Evolutionary conservation across 2,113 vertebrate genomes (phyloP), one percentile per base, ranked within the genome.

Genomic region (Trachemys scripta): DNA sequence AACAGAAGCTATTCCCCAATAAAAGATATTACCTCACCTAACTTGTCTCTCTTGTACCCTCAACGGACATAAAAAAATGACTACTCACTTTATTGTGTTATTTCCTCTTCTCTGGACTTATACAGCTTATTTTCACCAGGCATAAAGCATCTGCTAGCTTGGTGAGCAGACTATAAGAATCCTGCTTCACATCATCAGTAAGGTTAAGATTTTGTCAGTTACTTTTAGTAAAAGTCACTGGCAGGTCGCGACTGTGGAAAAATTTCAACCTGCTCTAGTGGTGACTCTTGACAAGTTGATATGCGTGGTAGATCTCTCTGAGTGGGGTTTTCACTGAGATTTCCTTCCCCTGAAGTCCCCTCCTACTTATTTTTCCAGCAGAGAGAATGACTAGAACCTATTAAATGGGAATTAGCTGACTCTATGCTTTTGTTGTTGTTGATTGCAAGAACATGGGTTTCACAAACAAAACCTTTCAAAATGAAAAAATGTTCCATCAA

Each of bases 71-170:
- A 51, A 91, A 89, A 89, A 94, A 84, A 54, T 2, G 53, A 69
- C 27, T 83, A 81, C 79, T 69, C 78, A 90, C 80, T 81, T 96
- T 84, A 80, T 95, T 91, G 95, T 91, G 83, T 80, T 91, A 50
- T 3, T n/a, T 92, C 86, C 90, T 82, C 91, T 82, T 96, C 92
- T 49, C 1, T 59, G 89, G 92, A 89, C 50, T 59, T 24, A 9
- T 27, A 38, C 80, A 47, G 91, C 90, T 93, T 92, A 80, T 87
- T 92, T 89, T 95, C 57, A 88, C 76, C 91, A 87, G 89, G 94
- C 90, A 20, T 51, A 85, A 82, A 97, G 93, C 96, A 97, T 93
- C 96, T 97, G 97, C 94, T 91, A 13, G 11, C 20, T 79, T 49
- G 22, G 45, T 49, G 24, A 79, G 49, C 20, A 87, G 50, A 38